phyloP scores from a whole-genome alignment of 2,113 vertebrate species.

The Campylomormyrus tamandua region DNA sequence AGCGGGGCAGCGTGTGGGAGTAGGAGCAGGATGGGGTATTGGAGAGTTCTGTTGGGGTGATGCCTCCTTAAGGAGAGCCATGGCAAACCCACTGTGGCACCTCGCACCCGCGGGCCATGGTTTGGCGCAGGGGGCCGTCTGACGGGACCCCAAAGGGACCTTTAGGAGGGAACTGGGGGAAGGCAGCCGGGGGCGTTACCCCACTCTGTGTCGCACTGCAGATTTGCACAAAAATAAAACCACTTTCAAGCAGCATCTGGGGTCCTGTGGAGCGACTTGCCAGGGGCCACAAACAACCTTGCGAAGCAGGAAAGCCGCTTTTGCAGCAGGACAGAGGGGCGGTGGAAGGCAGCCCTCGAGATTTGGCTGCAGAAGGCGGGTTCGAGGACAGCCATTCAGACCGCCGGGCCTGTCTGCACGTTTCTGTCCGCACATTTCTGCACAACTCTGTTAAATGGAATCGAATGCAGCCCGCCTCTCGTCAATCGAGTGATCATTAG shows the following conservation, averaged over 20 bases:
- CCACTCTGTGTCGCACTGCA: slow-evolving; percentile 29
- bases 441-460: neutral
- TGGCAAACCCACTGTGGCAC: neutral
- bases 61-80: slow-evolving; percentile 61
- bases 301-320: neutral
- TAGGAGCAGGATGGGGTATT: slow-evolving; percentile 11
- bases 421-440: too few relatives aligned
- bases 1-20: neutral
- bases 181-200: slow-evolving; percentile 42
- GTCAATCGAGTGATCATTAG: neutral
- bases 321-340: slow-evolving; percentile 2
- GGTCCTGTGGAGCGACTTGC: slow-evolving; percentile 31
- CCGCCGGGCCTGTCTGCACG: neutral
- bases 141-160: neutral
- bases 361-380: neutral
- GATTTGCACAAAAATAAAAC: slow-evolving; percentile 39
- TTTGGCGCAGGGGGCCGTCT: neutral
- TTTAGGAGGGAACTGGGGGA: slow-evolving; percentile 21
- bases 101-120: neutral
- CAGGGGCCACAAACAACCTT: slow-evolving; percentile 26
- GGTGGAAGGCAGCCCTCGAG: neutral
- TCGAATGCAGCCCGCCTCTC: neutral
- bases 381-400: neutral
- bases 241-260: slow-evolving; percentile 27
- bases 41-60: slow-evolving; percentile 37